phyloP scores from a whole-genome alignment of 30 jellyfish, hydroid and myxozoan species.

The Calvadosia cruxmelitensis region DNA sequence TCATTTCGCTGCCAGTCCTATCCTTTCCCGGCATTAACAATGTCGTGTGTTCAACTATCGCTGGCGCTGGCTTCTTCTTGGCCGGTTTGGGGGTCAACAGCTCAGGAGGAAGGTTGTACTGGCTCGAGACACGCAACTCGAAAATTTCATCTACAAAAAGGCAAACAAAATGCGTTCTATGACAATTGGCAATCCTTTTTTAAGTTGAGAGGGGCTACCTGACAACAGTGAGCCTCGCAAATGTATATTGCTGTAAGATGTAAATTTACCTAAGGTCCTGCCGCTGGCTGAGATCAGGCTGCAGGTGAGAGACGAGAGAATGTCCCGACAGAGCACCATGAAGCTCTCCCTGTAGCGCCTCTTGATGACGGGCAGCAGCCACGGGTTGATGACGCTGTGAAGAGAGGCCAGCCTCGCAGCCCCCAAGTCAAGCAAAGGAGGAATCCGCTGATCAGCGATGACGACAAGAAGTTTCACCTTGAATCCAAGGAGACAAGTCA shows the following conservation, averaged over 20 bases:
- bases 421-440: constrained; percentile 27
- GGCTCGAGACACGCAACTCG: not conserved
- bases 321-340: constrained; percentile 5
- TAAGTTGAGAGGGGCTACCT: too few relatives aligned
- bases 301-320: constrained; percentile 16
- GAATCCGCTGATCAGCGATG: constrained; percentile 7
- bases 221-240: too few relatives aligned
- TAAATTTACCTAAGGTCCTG: constrained; percentile 36
- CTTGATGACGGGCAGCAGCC: constrained; percentile 62
- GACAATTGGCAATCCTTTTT: too few relatives aligned
- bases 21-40: too few relatives aligned
- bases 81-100: not conserved
- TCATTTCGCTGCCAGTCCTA: too few relatives aligned
- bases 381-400: constrained; percentile 64
- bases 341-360: constrained; percentile 46
- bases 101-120: not conserved
- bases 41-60: too few relatives aligned
- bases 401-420: constrained; percentile 61
- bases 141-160: not conserved
- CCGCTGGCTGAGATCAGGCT: constrained; percentile 23
- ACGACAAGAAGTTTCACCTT: constrained; percentile 30
- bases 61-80: not conserved
- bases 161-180: too few relatives aligned
- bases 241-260: too few relatives aligned
- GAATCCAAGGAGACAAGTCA: not conserved